These are phyloP conservation scores for Capitella teleta DNA, from an alignment of 1,140 invertebrate genomes.

Conservation along the genomic window DNA sequence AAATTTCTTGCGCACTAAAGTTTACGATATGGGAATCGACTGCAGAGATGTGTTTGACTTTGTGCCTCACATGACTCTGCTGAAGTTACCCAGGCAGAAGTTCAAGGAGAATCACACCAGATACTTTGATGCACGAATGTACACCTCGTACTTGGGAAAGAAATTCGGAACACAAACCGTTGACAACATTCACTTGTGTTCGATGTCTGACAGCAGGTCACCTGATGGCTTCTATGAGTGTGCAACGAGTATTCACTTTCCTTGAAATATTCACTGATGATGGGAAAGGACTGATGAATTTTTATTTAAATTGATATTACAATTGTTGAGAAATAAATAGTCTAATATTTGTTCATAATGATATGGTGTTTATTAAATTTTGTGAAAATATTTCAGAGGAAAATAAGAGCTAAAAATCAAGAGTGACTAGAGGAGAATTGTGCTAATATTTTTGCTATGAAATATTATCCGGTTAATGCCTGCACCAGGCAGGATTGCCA, in stretches of 20 bases:
- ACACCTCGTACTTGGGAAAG: slow-evolving; percentile 20
- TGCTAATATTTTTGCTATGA: not conserved
- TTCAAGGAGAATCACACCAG: slow-evolving; percentile 19
- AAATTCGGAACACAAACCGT: slow-evolving; percentile 29
- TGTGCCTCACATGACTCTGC: slow-evolving; percentile 42
- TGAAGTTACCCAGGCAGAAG: slow-evolving; percentile 35
- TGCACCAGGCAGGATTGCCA: not conserved
- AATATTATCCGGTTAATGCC: not conserved
- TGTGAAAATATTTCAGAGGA: not conserved
- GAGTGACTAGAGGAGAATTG: not conserved
- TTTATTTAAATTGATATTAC: not conserved
- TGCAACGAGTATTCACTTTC: not conserved
- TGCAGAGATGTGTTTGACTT: slow-evolving; percentile 35
- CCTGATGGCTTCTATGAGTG: slow-evolving; percentile 33
- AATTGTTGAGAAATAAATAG: not conserved
- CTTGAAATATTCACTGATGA: not conserved
- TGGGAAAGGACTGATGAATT: not conserved
- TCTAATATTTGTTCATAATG: not conserved
- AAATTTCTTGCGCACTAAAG: slow-evolving; percentile 25
- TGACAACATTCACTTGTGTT: slow-evolving; percentile 34
- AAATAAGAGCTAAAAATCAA: not conserved
- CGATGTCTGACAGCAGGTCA: slow-evolving; percentile 26
- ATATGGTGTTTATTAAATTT: not conserved
- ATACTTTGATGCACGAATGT: slow-evolving; percentile 21
- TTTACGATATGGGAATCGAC: slow-evolving; percentile 28